These are phyloP conservation scores for Clarias pachynema DNA, from an alignment of 2,797 vertebrate genomes.

Conservation along the genomic window DNA sequence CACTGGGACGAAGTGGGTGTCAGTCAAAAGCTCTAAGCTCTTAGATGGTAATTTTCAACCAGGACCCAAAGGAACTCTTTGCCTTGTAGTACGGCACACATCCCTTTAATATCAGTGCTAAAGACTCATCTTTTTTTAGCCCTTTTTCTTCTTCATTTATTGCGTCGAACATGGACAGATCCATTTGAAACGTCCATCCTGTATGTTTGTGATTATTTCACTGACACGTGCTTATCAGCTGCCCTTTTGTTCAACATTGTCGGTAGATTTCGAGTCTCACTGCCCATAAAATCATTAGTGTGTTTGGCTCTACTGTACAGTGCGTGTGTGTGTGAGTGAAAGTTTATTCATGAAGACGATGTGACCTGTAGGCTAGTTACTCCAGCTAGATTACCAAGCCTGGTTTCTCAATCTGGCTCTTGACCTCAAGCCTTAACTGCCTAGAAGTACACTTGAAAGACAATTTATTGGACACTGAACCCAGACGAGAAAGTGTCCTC, in stretches of 20 bases:
- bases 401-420: conserved; percentile 30
- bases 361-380: conserved; percentile 27
- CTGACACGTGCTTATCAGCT: conserved; percentile 35
- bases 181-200: conserved; percentile 21
- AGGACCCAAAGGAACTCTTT: conserved; percentile 43
- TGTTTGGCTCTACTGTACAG: neutral
- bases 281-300: conserved; percentile 6
- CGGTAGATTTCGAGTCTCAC: conserved; percentile 3
- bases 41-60: conserved; percentile 20
- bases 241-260: conserved; percentile 20
- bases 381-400: conserved; percentile 23
- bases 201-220: neutral
- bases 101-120: conserved; percentile 53
- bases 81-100: conserved; percentile 37
- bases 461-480: conserved; percentile 5
- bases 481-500: neutral
- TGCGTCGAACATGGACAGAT: conserved; percentile 22
- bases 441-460: conserved; percentile 33
- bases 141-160: conserved; percentile 11
- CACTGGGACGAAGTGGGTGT: neutral
- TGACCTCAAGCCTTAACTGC: conserved; percentile 48
- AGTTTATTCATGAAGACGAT: conserved; percentile 6
- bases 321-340: neutral
- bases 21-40: neutral
- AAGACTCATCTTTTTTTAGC: conserved; percentile 36